These are phyloP conservation scores for Euzophera pinguis DNA, from an alignment of 2,888 invertebrate genomes.

Conservation along the genomic window DNA sequence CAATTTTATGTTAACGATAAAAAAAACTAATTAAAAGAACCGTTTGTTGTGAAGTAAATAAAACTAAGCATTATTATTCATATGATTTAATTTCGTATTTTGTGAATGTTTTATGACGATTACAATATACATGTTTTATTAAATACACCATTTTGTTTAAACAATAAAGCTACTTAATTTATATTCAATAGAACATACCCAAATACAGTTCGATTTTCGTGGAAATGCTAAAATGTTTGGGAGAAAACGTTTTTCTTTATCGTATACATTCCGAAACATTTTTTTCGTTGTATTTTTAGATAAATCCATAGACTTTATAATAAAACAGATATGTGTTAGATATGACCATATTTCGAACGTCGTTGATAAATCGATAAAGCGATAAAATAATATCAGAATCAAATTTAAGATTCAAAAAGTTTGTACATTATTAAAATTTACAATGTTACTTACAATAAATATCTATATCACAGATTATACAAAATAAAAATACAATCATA, in stretches of 20 bases:
- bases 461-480: constrained; percentile 80
- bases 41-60: too few relatives aligned
- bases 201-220: constrained; percentile 46
- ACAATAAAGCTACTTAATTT: constrained; percentile 57
- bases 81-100: constrained; percentile 66
- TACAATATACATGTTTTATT: constrained; percentile 62
- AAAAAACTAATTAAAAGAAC: too few relatives aligned
- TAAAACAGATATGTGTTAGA: constrained; percentile 71
- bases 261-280: constrained; percentile 66
- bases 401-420: constrained; percentile 42
- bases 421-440: constrained; percentile 60
- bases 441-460: constrained; percentile 74
- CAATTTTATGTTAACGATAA: too few relatives aligned
- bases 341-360: constrained; percentile 49
- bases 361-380: constrained; percentile 23
- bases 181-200: constrained; percentile 53
- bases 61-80: constrained; percentile 39
- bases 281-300: constrained; percentile 56
- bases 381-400: constrained; percentile 29
- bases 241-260: constrained; percentile 44
- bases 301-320: constrained; percentile 39
- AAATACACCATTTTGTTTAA: constrained; percentile 61
- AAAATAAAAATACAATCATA: constrained; percentile 57
- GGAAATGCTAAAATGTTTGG: constrained; percentile 45
- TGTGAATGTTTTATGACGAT: constrained; percentile 64